Percentiles rank a stretch among this genome's conserved stretches.
Conservation (phyloP, 2,113 vertebrate species). For the Potamarius usumacintae region DNA sequence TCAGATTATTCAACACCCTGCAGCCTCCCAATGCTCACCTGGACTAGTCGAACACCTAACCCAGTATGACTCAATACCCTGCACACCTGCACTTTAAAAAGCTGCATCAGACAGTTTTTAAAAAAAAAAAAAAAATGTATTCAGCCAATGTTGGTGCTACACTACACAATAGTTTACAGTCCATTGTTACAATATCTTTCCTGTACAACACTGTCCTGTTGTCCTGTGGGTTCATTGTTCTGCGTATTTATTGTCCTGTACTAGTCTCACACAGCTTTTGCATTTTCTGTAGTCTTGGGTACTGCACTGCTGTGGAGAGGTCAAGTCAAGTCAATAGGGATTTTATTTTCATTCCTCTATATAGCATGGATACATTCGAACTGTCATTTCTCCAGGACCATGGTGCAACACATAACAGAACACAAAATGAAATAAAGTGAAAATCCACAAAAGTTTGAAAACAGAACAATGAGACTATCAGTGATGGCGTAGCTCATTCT, state of each 20-base stretch:
- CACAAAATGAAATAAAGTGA: not conserved
- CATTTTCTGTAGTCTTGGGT: not conserved
- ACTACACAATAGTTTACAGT: not conserved
- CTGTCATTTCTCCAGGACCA: not conserved
- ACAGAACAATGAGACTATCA: too few species aligned
- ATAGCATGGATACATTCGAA: not conserved
- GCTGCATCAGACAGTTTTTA: too few species aligned
- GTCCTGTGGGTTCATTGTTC: not conserved
- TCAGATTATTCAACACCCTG: not conserved
- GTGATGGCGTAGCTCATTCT: too few species aligned
- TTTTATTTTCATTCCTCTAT: not conserved
- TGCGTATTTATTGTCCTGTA: not conserved
- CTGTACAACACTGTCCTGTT: not conserved
- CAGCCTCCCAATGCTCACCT: not conserved
- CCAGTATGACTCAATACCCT: not conserved
- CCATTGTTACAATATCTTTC: not conserved
- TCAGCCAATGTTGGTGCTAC: not conserved
- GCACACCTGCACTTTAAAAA: not conserved
- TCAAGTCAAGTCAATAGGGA: not conserved
- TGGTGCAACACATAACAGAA: not conserved
- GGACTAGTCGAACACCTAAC: not conserved
- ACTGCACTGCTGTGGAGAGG: not conserved
- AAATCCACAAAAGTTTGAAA: not conserved
- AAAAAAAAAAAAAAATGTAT: too few species aligned
- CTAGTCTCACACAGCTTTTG: not conserved